phyloP scores from a whole-genome alignment of 2,888 invertebrate species.

The Psococerastis gibbosa region DNA sequence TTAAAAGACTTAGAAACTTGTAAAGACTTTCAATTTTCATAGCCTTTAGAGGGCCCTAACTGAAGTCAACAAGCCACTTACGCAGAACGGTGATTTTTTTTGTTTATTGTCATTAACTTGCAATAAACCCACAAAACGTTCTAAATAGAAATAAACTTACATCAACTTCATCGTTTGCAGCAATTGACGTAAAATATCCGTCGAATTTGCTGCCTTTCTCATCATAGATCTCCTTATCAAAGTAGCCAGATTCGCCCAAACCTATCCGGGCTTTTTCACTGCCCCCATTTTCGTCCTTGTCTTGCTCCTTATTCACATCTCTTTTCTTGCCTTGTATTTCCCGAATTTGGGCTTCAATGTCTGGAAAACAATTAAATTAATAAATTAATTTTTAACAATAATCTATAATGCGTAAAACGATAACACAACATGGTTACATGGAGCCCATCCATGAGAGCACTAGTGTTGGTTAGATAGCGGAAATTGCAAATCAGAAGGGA shows the following conservation, averaged over 20 bases:
- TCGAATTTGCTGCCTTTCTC: conserved; percentile 65
- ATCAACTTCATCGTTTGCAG: conserved; percentile 88
- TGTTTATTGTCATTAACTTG: conserved; percentile 1
- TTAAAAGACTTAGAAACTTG: too few species aligned
- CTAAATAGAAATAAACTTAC: conserved; percentile 23
- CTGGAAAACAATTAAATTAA: conserved; percentile 32
- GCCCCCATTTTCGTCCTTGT: conserved; percentile 17
- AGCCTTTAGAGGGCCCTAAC: too few species aligned
- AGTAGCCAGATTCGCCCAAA: conserved; percentile 67
- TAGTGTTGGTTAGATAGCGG: too few species aligned
- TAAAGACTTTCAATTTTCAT: too few species aligned
- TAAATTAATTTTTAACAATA: conserved; percentile 3
- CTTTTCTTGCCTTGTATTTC: conserved; percentile 80
- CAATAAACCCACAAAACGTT: neutral
- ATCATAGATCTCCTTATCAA: conserved; percentile 88
- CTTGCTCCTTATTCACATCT: conserved; percentile 43
- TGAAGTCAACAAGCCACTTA: too few species aligned
- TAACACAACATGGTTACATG: too few species aligned
- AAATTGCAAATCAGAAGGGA: too few species aligned
- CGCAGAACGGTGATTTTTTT: too few species aligned
- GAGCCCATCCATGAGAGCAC: too few species aligned
- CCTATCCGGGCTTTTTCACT: conserved; percentile 51
- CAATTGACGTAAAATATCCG: conserved; percentile 91
- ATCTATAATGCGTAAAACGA: too few species aligned
- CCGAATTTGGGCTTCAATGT: conserved; percentile 85